Base-by-base conservation (phyloP, 2,113 vertebrate species). In the Pyxicephalus adspersus region DNA sequence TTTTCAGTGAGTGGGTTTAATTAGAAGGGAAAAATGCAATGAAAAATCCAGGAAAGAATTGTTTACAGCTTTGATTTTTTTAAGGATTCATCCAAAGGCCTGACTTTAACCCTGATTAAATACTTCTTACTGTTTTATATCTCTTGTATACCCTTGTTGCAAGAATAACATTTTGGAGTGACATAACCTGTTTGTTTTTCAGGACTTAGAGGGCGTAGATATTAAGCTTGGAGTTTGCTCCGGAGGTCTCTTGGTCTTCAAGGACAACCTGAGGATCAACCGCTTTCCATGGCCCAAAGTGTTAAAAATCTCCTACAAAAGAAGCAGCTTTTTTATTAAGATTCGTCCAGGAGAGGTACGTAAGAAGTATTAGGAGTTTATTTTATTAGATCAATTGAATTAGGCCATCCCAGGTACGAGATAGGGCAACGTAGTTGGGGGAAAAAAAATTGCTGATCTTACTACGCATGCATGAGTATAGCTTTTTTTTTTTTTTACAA, bases 241-340 rank as follows among this genome's bases (percentile, higher is more conserved):
- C 84, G 95, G 95, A 75, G 98, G 98, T 83, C 95, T 99, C 84
- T 93, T 98, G 93, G 96, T 99, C 85, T 99, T 98, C 87, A 98
- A 98, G 90, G 97, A 99, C 83, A 98, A 98, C 61, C 90, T 99
- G 89, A 94, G 98, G 90, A 99, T 99, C 90, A 99, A 99, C 85
- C 95, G 98, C 50, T 99, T 99, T 83, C 96, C 97, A 2, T 99
- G 98, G 98, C 98, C 98, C 58, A 99, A 99, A 90, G 97, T 99
- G 25, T 92, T 99, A 58, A 99, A 99, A 91, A 97, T 99, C 80
- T 99, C 98, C 2, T 99, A 99, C 87, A 98, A 98, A 85, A 95
- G 95, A 81, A 98, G 97, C 93, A 97, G 96, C 88, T 99, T 99
- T 90, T 99, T 98, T 82, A 97, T 99, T 83, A 99, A 99, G 88